Evolutionary conservation across 2,888 invertebrate species (phyloP).

Genomic region (Harmothoe impar): DNA sequence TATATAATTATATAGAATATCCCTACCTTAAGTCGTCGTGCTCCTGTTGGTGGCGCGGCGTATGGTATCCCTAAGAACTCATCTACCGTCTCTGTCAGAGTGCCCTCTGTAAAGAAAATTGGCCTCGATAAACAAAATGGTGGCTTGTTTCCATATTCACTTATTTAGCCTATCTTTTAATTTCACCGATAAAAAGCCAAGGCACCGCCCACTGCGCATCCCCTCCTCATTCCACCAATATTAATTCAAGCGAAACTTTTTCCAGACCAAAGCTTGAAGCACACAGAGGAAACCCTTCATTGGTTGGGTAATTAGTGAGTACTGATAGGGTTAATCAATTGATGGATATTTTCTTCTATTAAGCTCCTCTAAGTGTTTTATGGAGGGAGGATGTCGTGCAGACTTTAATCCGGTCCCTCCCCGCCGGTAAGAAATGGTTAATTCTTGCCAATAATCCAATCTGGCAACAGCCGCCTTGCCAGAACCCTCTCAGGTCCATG

Average conservation of each 20-base stretch:
- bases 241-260: neutral
- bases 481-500: neutral
- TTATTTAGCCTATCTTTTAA: no score
- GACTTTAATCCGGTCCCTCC: neutral
- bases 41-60: slow-evolving; percentile 68
- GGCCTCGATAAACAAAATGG: no score
- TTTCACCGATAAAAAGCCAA: no score
- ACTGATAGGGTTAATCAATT: slow-evolving; percentile 13
- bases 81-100: slow-evolving; percentile 65
- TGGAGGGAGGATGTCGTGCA: neutral
- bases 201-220: no score
- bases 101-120: neutral
- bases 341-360: neutral
- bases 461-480: neutral
- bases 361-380: slow-evolving; percentile 6
- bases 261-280: neutral
- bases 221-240: no score
- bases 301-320: neutral
- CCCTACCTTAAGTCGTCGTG: slow-evolving; percentile 66
- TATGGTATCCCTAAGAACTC: slow-evolving; percentile 69
- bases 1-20: no score
- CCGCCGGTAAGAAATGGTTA: neutral
- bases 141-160: no score
- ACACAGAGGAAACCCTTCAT: neutral
- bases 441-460: slow-evolving; percentile 12